Percentiles rank a stretch among this genome's conserved stretches.
Conservation (phyloP, 1,140 invertebrate genomes). For the Papilio polyxenes region DNA sequence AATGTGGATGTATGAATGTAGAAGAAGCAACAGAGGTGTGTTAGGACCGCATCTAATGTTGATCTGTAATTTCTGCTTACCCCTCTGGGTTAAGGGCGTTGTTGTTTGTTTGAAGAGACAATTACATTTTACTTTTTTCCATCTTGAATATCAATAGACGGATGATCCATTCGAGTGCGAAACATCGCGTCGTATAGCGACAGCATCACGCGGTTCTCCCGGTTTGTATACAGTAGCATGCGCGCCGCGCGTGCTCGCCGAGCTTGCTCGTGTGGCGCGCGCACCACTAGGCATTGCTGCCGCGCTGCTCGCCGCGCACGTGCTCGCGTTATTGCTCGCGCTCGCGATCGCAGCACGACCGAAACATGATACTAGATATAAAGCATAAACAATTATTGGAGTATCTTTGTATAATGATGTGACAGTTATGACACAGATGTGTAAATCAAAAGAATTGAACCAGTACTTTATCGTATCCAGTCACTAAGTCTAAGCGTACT, state of each 20-base stretch:
- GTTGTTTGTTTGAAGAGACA: too few species aligned
- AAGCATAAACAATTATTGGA: constrained; percentile 46
- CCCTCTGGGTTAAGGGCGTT: too few species aligned
- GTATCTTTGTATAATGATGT: neutral
- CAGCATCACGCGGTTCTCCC: constrained; percentile 40
- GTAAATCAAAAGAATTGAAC: too few species aligned
- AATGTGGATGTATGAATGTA: too few species aligned
- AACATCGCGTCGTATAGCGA: constrained; percentile 50
- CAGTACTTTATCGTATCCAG: too few species aligned
- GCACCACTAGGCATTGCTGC: constrained; percentile 50
- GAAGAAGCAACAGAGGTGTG: too few species aligned
- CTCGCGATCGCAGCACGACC: constrained; percentile 49
- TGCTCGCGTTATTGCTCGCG: constrained; percentile 56
- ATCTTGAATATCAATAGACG: neutral
- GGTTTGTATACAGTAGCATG: constrained; percentile 51
- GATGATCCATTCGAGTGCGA: constrained; percentile 41
- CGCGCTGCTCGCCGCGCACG: constrained; percentile 58
- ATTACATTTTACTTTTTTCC: too few species aligned
- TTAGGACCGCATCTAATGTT: too few species aligned
- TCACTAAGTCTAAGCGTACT: too few species aligned
- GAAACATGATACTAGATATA: constrained; percentile 44
- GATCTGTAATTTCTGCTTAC: too few species aligned
- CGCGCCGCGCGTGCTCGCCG: constrained; percentile 49
- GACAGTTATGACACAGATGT: too few species aligned
- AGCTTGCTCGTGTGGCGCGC: constrained; percentile 48